A percentile compares a stretch with the other conserved stretches of the same genome.
Conservation (phyloP, 1,140 invertebrate genomes). For the Pygmarrhopalites habei region DNA sequence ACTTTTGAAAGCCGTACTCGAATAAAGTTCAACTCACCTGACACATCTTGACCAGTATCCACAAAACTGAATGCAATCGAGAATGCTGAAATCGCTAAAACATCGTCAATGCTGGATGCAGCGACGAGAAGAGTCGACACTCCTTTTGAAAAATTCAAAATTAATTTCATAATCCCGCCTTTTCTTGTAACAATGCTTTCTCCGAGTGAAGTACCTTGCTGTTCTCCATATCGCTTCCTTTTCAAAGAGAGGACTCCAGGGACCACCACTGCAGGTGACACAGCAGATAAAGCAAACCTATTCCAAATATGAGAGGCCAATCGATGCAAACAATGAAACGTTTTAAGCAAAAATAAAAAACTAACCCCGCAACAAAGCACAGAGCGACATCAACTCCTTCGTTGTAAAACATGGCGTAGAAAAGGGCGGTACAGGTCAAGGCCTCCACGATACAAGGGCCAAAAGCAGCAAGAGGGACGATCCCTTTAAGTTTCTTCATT, state of each 20-base stretch:
- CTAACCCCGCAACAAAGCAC: constrained; percentile 30
- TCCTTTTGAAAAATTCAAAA: too few species aligned
- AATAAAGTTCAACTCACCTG: too few species aligned
- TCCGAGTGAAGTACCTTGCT: too few species aligned
- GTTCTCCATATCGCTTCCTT: constrained; percentile 75
- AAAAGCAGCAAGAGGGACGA: constrained; percentile 34
- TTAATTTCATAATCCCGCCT: constrained; percentile 88
- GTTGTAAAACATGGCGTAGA: constrained; percentile 13
- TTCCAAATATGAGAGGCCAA: too few species aligned
- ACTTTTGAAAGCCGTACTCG: too few species aligned
- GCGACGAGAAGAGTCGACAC: constrained; percentile 75
- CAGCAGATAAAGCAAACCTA: constrained; percentile 77
- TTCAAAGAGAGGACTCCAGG: constrained; percentile 78
- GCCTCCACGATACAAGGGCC: constrained; percentile 27
- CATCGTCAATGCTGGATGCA: constrained; percentile 78
- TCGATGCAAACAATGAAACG: too few species aligned
- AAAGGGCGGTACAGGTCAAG: not conserved
- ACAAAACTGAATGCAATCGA: constrained; percentile 68
- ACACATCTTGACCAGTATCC: not conserved
- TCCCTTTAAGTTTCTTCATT: constrained; percentile 26
- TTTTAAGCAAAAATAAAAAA: too few species aligned
- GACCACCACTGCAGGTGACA: constrained; percentile 90
- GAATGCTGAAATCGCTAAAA: constrained; percentile 80
- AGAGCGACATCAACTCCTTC: constrained; percentile 4
- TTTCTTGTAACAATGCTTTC: too few species aligned